Evolutionary conservation across 2,113 vertebrate genomes (phyloP).

Genomic region (Barbus barbus): DNA sequence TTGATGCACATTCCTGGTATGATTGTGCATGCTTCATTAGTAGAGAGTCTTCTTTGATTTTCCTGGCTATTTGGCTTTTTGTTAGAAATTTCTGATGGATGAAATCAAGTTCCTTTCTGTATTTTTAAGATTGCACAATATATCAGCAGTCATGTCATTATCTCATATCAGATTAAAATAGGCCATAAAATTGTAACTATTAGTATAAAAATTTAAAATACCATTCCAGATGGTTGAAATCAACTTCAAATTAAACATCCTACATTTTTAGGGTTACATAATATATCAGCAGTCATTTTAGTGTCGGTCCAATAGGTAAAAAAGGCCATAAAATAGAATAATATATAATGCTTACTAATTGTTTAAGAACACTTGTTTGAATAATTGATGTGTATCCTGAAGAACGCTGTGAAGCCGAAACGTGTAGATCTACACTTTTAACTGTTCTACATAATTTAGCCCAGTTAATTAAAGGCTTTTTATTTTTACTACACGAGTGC

Average conservation of each 20-base stretch:
- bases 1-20: not conserved
- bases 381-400: no score
- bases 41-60: not conserved
- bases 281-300: no score
- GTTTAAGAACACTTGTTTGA: no score
- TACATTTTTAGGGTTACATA: not conserved
- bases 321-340: no score
- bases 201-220: not conserved
- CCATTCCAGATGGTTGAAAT: not conserved
- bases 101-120: not conserved
- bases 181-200: not conserved
- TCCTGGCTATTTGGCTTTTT: not conserved
- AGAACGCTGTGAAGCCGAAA: no score
- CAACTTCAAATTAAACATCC: not conserved
- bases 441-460: no score
- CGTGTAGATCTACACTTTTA: no score
- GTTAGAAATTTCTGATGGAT: not conserved
- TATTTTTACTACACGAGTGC: no score
- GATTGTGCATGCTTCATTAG: not conserved
- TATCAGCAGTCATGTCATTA: not conserved
- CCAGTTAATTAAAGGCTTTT: no score
- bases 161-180: not conserved
- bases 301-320: no score
- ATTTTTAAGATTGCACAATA: not conserved
- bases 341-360: no score